phyloP scores from a whole-genome alignment of 2,113 vertebrate species.

The Fulmarus glacialis region DNA sequence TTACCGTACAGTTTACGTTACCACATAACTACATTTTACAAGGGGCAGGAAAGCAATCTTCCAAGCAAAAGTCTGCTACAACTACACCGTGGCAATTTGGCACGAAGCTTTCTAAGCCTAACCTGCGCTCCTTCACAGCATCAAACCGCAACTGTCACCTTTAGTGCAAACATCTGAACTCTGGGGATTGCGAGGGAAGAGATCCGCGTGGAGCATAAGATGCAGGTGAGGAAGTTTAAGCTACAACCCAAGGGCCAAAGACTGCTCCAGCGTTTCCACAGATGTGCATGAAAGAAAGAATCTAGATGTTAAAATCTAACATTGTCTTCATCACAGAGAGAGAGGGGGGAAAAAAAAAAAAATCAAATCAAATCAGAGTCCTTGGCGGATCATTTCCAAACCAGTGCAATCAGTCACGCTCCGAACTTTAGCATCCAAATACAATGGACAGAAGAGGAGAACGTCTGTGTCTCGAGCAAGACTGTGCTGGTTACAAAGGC shows the following conservation, averaged over 20 bases:
- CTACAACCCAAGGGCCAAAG: background rate
- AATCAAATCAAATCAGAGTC: too few species aligned
- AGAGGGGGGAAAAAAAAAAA: too few species aligned
- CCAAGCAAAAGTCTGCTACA: background rate
- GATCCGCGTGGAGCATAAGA: rapidly evolving
- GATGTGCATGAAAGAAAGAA: background rate
- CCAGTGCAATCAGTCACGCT: background rate
- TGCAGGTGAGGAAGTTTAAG: background rate
- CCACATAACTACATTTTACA: rapidly evolving
- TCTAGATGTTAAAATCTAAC: background rate
- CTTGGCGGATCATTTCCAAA: background rate
- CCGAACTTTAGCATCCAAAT: background rate
- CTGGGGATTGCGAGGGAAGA: background rate
- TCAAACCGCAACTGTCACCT: too few species aligned
- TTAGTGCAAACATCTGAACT: background rate
- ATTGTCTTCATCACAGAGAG: background rate
- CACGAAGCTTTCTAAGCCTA: background rate
- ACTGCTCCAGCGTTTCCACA: background rate
- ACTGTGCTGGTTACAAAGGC: background rate
- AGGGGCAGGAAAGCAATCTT: background rate
- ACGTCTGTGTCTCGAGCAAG: background rate
- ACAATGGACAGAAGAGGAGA: background rate
- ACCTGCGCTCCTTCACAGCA: background rate
- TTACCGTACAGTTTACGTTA: rapidly evolving
- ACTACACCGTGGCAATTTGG: rapidly evolving